Conservation (phyloP, 1,140 invertebrate genomes). For the Rhagoletis pomonella region DNA sequence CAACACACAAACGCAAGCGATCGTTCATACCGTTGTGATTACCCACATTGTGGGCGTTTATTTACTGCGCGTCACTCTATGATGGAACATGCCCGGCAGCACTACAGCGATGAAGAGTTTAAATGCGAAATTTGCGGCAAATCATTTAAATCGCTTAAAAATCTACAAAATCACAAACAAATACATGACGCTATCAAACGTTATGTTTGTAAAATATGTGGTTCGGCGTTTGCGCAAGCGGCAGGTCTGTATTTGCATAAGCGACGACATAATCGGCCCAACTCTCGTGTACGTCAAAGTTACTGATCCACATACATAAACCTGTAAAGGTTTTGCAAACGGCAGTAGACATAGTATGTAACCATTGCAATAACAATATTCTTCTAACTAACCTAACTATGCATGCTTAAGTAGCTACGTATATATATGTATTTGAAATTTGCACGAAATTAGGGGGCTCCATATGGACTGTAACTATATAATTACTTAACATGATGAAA, state of each 20-base stretch:
- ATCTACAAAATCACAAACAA: constrained; percentile 71
- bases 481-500: not conserved
- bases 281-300: constrained; percentile 16
- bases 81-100: constrained; percentile 74
- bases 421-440: not conserved
- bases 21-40: constrained; percentile 67
- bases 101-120: constrained; percentile 75
- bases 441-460: not conserved
- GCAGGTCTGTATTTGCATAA: constrained; percentile 74
- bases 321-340: constrained; percentile 23
- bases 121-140: constrained; percentile 75
- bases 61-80: constrained; percentile 75
- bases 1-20: constrained; percentile 66
- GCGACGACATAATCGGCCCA: constrained; percentile 71
- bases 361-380: constrained; percentile 16
- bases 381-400: not conserved
- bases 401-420: not conserved
- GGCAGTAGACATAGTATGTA: not conserved
- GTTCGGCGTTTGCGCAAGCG: constrained; percentile 75
- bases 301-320: constrained; percentile 46
- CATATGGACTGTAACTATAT: not conserved
- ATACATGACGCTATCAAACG: constrained; percentile 75
- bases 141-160: constrained; percentile 70
- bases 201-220: constrained; percentile 73
- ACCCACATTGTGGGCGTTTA: constrained; percentile 67